A percentile compares a stretch with the other conserved stretches of the same genome.
Conservation (phyloP, 1,140 invertebrate species). For the Planococcus citri region DNA sequence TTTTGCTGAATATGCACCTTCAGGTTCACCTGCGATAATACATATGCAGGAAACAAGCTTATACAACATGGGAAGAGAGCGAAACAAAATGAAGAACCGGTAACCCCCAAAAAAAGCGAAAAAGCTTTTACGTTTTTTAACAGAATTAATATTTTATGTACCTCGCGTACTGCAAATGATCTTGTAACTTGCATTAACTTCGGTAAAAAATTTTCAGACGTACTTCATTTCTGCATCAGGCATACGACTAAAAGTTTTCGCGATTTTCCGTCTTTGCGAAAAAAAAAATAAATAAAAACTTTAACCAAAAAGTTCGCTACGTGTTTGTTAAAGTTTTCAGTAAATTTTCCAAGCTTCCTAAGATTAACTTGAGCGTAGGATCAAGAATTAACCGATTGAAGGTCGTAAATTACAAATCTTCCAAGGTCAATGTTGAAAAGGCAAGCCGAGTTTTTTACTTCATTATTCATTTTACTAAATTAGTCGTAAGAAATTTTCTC, state of each 20-base stretch:
- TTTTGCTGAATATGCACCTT: too few relatives aligned
- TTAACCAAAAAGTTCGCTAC: neutral
- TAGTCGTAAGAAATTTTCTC: too few relatives aligned
- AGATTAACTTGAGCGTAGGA: neutral
- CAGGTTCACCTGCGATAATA: too few relatives aligned
- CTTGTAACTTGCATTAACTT: slow-evolving; percentile 3
- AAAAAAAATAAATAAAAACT: neutral
- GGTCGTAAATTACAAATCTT: neutral
- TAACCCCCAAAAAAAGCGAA: neutral
- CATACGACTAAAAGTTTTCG: neutral
- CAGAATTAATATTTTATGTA: slow-evolving; percentile 4
- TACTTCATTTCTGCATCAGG: slow-evolving; percentile 6
- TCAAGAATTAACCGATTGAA: neutral
- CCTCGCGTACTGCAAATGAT: slow-evolving; percentile 1
- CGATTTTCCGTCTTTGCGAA: neutral
- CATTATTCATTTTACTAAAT: neutral
- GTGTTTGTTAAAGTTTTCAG: neutral
- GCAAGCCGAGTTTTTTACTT: neutral
- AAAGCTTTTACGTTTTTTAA: slow-evolving; percentile 1
- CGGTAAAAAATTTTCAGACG: neutral
- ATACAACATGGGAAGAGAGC: too few relatives aligned
- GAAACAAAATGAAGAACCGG: neutral
- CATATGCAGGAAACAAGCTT: too few relatives aligned
- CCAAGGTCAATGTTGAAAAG: neutral
- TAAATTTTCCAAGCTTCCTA: neutral